Percentiles rank a stretch among this genome's conserved stretches.
These are phyloP conservation scores for Thalpophila matura DNA, from an alignment of 2,888 invertebrate genomes.

Conservation along the genomic window DNA sequence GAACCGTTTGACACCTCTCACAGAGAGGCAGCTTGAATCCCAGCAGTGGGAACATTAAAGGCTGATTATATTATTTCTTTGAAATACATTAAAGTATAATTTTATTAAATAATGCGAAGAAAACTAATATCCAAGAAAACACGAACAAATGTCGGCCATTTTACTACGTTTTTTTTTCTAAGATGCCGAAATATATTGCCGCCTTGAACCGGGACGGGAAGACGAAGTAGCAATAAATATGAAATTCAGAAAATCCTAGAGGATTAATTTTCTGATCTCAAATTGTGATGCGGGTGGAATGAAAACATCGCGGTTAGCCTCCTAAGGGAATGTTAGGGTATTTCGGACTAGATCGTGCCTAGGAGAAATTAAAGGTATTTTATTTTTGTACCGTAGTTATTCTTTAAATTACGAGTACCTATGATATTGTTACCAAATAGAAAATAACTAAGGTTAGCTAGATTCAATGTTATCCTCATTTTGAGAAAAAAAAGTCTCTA, in stretches of 20 bases:
- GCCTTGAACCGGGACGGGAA: constrained; percentile 18
- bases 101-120: constrained; percentile 66
- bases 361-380: too few species aligned
- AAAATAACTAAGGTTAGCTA: too few species aligned
- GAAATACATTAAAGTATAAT: constrained; percentile 36
- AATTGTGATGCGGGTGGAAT: constrained; percentile 57
- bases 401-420: too few species aligned
- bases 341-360: constrained; percentile 35
- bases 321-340: constrained; percentile 37
- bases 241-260: constrained; percentile 62
- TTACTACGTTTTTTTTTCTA: too few species aligned
- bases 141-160: constrained; percentile 56
- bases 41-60: too few species aligned
- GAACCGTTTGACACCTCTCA: too few species aligned
- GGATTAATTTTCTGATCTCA: constrained; percentile 65
- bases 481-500: too few species aligned
- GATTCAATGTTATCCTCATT: too few species aligned
- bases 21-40: too few species aligned
- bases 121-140: constrained; percentile 66
- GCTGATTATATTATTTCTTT: constrained; percentile 18
- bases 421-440: too few species aligned
- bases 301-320: constrained; percentile 41
- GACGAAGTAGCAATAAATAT: constrained; percentile 58
- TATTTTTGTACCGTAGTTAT: too few species aligned
- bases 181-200: constrained; percentile 61